Conservation (phyloP, 2,888 invertebrate species). For the Scrobipalpa costella region DNA sequence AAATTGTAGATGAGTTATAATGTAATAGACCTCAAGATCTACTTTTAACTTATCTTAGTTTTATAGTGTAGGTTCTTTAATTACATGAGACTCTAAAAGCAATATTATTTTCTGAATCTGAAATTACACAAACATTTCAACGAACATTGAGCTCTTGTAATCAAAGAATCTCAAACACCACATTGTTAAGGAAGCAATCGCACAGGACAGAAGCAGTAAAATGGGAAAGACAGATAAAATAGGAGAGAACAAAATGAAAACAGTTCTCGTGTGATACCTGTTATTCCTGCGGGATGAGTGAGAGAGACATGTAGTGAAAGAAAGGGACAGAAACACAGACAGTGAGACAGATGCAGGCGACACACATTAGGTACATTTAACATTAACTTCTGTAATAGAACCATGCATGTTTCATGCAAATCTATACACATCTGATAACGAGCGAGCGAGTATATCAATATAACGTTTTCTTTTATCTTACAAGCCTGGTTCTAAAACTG, state of each 20-base stretch:
- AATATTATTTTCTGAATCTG: background rate
- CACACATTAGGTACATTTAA: conserved; percentile 35
- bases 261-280: conserved; percentile 72
- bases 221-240: conserved; percentile 39
- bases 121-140: background rate
- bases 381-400: conserved; percentile 20
- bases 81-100: background rate
- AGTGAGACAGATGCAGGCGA: conserved; percentile 78
- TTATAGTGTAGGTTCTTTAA: background rate
- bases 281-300: conserved; percentile 78
- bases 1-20: conserved; percentile 10
- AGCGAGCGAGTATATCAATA: background rate
- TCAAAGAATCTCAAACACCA: background rate
- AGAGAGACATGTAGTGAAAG: conserved; percentile 78
- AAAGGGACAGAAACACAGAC: conserved; percentile 79
- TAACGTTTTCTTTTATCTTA: background rate
- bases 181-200: conserved; percentile 59
- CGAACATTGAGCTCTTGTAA: background rate
- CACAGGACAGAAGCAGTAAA: conserved; percentile 67
- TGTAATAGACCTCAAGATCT: conserved; percentile 32
- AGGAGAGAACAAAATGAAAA: conserved; percentile 55
- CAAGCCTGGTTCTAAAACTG: background rate
- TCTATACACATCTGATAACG: background rate
- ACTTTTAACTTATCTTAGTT: background rate
- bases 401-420: background rate